Evolutionary conservation across 1,140 invertebrate species (phyloP).

Genomic region (Hycleus phaleratus): DNA sequence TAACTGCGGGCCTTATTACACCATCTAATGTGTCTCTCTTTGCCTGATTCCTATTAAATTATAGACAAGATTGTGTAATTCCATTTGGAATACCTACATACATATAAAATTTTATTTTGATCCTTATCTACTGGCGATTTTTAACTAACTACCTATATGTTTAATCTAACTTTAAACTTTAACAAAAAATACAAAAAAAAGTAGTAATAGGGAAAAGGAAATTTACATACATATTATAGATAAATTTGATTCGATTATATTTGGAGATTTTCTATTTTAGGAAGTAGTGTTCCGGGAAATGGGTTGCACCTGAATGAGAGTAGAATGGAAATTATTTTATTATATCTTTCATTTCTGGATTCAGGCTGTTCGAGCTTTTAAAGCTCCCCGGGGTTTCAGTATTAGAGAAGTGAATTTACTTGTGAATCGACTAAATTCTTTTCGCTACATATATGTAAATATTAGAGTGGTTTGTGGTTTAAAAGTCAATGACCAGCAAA

Average conservation of each 20-base stretch:
- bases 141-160: too few species aligned
- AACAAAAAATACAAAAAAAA: too few species aligned
- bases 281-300: constrained; percentile 1
- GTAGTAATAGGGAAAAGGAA: too few species aligned
- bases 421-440: constrained; percentile 11
- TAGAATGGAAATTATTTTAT: constrained; percentile 19
- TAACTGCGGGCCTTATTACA: constrained; percentile 21
- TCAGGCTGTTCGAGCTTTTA: constrained; percentile 11
- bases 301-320: constrained; percentile 8
- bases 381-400: constrained; percentile 10
- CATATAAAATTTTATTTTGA: not conserved
- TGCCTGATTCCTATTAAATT: constrained; percentile 21
- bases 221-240: too few species aligned
- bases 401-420: constrained; percentile 15
- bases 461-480: not conserved
- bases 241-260: too few species aligned
- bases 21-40: constrained; percentile 17
- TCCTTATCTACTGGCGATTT: too few species aligned
- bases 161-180: too few species aligned
- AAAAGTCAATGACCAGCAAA: too few species aligned
- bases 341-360: constrained; percentile 14
- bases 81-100: not conserved
- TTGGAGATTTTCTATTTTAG: too few species aligned
- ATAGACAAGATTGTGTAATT: constrained; percentile 17
- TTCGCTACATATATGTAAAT: constrained; percentile 13